Conservation (phyloP, 2,113 vertebrate species). For the Galemys pyrenaicus region DNA sequence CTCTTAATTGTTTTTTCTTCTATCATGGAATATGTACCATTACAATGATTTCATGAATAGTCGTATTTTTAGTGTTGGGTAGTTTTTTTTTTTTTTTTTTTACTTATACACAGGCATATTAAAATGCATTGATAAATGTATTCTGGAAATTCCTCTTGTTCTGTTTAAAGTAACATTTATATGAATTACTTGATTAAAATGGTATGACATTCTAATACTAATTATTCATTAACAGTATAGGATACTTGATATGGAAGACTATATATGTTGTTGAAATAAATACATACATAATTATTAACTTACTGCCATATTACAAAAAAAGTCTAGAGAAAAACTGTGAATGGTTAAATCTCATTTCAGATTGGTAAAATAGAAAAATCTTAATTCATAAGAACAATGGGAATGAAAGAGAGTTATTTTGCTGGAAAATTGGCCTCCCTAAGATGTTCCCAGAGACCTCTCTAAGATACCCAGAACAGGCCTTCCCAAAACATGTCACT, state of each 20-base stretch:
- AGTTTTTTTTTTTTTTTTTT: too few species aligned
- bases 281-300: background rate
- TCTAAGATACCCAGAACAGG: too few species aligned
- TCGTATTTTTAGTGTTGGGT: background rate
- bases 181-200: slow-evolving; percentile 15
- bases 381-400: background rate
- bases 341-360: background rate
- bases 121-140: background rate
- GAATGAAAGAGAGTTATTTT: background rate
- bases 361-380: background rate
- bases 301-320: background rate
- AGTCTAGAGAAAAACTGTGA: background rate
- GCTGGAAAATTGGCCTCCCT: too few species aligned
- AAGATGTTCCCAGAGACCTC: too few species aligned
- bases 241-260: background rate
- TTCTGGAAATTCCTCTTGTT: background rate
- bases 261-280: background rate
- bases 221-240: background rate
- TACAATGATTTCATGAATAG: background rate
- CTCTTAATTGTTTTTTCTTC: background rate
- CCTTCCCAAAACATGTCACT: background rate
- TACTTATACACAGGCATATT: background rate
- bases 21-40: background rate
- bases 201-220: background rate
- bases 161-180: slow-evolving; percentile 1